Evolutionary conservation across 2,113 vertebrate species (phyloP).

Genomic region (Mastomys natalensis): DNA sequence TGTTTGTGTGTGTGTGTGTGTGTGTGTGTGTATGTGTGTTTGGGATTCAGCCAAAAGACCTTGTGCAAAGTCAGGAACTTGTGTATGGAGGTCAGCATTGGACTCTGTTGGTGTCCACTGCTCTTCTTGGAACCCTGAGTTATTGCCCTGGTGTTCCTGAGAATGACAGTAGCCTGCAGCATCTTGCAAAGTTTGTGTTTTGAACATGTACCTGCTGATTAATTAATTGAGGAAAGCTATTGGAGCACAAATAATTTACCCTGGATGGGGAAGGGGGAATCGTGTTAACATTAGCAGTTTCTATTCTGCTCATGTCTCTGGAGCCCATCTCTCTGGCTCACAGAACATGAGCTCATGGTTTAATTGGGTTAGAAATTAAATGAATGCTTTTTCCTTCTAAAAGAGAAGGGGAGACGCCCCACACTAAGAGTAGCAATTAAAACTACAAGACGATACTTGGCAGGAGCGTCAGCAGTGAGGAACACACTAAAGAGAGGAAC

Average conservation of each 20-base stretch:
- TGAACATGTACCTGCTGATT: conserved; percentile 65
- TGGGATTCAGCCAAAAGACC: not conserved
- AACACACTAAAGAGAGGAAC: not conserved
- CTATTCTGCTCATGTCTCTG: conserved; percentile 56
- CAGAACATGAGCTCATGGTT: conserved; percentile 66
- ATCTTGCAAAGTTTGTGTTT: conserved; percentile 51
- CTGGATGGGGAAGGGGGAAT: conserved; percentile 32
- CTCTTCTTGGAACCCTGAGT: not conserved
- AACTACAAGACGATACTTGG: conserved; percentile 66
- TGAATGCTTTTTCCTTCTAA: conserved; percentile 72
- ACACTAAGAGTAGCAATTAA: conserved; percentile 76
- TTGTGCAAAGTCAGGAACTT: not conserved
- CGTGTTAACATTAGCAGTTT: conserved; percentile 59
- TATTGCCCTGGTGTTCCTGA: not conserved
- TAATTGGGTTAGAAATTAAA: conserved; percentile 83
- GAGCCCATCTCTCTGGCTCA: conserved; percentile 63
- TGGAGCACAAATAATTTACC: conserved; percentile 58
- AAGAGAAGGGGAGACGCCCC: conserved; percentile 59
- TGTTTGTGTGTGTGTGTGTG: not conserved
- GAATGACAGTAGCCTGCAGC: not conserved
- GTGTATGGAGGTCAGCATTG: not conserved
- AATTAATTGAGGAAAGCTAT: conserved; percentile 72
- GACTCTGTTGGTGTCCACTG: not conserved
- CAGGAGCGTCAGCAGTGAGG: conserved; percentile 42
- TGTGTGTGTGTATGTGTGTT: not conserved